Conservation (phyloP, 2,888 invertebrate species). For the Lamellibrachia columna region DNA sequence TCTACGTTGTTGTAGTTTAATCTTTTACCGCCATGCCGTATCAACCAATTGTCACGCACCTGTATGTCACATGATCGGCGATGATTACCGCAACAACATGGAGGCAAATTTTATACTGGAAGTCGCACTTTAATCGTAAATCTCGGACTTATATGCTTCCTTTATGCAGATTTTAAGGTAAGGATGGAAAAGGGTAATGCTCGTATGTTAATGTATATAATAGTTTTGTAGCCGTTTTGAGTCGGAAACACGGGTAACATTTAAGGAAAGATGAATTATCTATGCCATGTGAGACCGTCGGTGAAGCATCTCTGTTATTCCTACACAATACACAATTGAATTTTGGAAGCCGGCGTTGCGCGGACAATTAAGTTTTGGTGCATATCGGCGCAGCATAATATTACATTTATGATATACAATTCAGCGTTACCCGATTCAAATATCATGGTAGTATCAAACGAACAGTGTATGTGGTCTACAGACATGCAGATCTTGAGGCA, state of each 20-base stretch:
- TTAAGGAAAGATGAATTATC: neutral
- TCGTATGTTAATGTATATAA: neutral
- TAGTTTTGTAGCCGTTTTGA: neutral
- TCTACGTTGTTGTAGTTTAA: neutral
- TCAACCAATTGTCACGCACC: constrained; percentile 4
- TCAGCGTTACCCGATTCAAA: neutral
- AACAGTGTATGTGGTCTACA: neutral
- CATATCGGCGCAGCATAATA: neutral
- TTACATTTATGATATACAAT: neutral
- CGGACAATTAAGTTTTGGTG: neutral
- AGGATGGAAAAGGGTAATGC: neutral
- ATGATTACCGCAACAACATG: constrained; percentile 16
- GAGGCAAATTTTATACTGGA: constrained; percentile 12
- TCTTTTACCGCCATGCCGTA: constrained; percentile 12
- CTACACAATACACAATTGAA: constrained; percentile 12
- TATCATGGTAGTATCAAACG: neutral
- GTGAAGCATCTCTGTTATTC: constrained; percentile 8
- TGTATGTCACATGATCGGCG: constrained; percentile 9
- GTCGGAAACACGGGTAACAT: neutral
- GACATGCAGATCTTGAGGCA: neutral
- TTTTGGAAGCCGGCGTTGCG: neutral
- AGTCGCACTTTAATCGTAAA: constrained; percentile 16
- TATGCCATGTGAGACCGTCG: neutral
- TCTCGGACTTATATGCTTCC: constrained; percentile 16
- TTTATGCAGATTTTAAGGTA: neutral